phyloP scores from a whole-genome alignment of 2,113 vertebrate species.

The Aleadryas rufinucha region DNA sequence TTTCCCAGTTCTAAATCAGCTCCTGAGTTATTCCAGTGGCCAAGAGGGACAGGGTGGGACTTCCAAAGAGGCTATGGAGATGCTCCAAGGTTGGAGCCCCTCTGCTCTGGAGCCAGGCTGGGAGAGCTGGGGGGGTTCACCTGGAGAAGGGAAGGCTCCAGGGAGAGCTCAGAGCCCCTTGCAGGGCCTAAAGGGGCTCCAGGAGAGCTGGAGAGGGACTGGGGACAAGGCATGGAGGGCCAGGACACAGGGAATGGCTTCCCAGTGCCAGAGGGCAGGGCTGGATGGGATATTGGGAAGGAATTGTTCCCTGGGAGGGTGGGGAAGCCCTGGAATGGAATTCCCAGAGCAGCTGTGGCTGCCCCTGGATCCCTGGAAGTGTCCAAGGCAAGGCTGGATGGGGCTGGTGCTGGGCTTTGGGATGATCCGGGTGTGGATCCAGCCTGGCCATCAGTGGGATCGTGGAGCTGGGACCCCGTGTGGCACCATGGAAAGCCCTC shows the following conservation, averaged over 20 bases:
- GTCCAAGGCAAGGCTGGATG: not conserved
- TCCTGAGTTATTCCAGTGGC: not conserved
- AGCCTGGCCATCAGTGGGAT: not conserved
- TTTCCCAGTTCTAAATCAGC: rapidly evolving
- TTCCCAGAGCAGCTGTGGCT: not conserved
- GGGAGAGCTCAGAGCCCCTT: not conserved
- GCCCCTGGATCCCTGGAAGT: not conserved
- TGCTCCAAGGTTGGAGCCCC: not conserved
- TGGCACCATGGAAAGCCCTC: not conserved
- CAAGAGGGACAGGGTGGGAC: not conserved
- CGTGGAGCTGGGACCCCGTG: rapidly evolving
- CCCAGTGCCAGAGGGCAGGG: not conserved
- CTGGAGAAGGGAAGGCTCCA: not conserved
- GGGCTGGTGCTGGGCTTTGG: not conserved
- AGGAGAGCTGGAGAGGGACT: not conserved
- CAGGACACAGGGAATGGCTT: not conserved
- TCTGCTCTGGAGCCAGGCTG: not conserved
- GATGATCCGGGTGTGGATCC: rapidly evolving
- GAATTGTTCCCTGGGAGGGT: rapidly evolving
- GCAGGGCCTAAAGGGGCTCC: not conserved
- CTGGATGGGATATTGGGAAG: not conserved
- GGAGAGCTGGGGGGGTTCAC: rapidly evolving
- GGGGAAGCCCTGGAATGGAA: not conserved
- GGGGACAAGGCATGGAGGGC: not conserved
- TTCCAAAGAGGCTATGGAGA: not conserved